Conservation (phyloP, 2,888 invertebrate species). For the Phortica magna region DNA sequence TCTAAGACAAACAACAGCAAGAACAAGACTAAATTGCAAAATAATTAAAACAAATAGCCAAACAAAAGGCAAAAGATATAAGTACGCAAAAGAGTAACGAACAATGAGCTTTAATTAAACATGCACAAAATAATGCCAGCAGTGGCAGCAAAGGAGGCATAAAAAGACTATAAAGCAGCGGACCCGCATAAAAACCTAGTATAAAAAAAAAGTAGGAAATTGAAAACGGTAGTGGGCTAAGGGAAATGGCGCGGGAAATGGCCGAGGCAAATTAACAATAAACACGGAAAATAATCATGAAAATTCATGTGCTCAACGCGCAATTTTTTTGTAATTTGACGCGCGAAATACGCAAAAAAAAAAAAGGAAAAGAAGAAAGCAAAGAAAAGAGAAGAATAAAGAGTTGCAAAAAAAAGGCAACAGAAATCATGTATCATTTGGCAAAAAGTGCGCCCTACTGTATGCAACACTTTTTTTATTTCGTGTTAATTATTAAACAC, state of each 20-base stretch:
- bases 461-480: conserved; percentile 43
- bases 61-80: not conserved
- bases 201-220: not conserved
- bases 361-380: not conserved
- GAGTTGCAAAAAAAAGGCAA: not conserved
- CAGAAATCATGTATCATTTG: not conserved
- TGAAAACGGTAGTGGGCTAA: not conserved
- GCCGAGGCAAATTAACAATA: not conserved
- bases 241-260: not conserved
- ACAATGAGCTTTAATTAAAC: conserved; percentile 32
- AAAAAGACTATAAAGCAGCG: conserved; percentile 7
- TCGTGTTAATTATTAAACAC: conserved; percentile 16
- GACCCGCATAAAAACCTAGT: not conserved
- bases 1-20: conserved; percentile 1
- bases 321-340: conserved; percentile 6
- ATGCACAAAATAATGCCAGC: conserved; percentile 19
- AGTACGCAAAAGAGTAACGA: not conserved
- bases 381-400: not conserved
- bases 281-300: conserved; percentile 18
- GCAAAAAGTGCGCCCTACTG: conserved; percentile 19
- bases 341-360: conserved; percentile 3
- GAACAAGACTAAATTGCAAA: conserved; percentile 16
- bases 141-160: not conserved
- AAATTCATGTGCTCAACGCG: conserved; percentile 5
- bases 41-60: conserved; percentile 12